Percentiles rank a stretch among this genome's conserved stretches.
These are phyloP conservation scores for Stenotaenia linearis DNA, from an alignment of 2,888 invertebrate genomes.

Conservation along the genomic window DNA sequence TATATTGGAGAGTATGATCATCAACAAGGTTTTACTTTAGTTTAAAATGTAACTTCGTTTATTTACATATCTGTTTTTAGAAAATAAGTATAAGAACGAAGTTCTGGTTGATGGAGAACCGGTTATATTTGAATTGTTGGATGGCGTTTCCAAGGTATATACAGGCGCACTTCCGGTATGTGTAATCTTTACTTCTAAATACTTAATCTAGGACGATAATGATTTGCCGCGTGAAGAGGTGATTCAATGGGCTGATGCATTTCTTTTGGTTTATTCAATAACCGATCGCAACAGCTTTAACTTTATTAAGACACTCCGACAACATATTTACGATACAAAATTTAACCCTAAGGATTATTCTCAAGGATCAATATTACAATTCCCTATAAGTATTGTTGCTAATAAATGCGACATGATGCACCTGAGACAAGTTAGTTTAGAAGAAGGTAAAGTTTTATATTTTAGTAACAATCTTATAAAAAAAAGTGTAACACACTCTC, in stretches of 20 bases:
- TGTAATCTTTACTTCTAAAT: not conserved
- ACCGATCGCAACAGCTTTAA: slow-evolving; percentile 79
- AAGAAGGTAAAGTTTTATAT: slow-evolving; percentile 71
- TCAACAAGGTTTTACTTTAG: slow-evolving; percentile 63
- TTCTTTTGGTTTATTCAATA: slow-evolving; percentile 82
- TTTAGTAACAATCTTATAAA: too few relatives aligned
- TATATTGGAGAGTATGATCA: slow-evolving; percentile 95
- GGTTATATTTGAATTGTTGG: slow-evolving; percentile 81
- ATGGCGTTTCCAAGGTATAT: slow-evolving; percentile 76
- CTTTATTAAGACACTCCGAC: slow-evolving; percentile 69
- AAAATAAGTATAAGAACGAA: slow-evolving; percentile 85
- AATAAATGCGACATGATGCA: slow-evolving; percentile 90
- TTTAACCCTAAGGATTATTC: slow-evolving; percentile 34
- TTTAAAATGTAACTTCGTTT: slow-evolving; percentile 33
- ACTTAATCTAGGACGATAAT: slow-evolving; percentile 58
- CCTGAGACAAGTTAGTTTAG: slow-evolving; percentile 75
- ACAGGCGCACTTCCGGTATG: not conserved
- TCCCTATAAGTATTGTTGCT: slow-evolving; percentile 74
- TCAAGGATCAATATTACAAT: slow-evolving; percentile 34
- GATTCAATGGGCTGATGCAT: slow-evolving; percentile 83
- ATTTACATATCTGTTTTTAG: slow-evolving; percentile 49
- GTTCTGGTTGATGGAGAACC: slow-evolving; percentile 82
- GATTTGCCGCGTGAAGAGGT: slow-evolving; percentile 68
- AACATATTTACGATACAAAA: slow-evolving; percentile 52
- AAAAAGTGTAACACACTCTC: too few relatives aligned